Percentiles rank a stretch among this genome's conserved stretches.
Conservation (phyloP, 2,113 vertebrate genomes). For the Arvicanthis niloticus region DNA sequence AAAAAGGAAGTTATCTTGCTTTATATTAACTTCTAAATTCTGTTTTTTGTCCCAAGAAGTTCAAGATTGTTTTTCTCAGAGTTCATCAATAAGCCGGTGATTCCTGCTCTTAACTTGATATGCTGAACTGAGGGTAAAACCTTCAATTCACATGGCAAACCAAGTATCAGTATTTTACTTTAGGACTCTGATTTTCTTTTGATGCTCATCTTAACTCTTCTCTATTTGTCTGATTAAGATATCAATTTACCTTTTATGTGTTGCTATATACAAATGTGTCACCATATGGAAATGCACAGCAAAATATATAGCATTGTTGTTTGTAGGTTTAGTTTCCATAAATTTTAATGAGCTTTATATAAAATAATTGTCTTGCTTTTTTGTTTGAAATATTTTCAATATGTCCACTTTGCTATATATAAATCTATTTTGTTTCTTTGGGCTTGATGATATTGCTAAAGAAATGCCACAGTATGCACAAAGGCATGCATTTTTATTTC, state of each 20-base stretch:
- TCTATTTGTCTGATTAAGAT: not conserved
- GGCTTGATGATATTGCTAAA: not conserved
- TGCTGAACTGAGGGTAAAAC: not conserved
- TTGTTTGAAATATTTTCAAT: conserved; percentile 17
- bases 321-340: not conserved
- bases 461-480: not conserved
- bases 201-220: not conserved
- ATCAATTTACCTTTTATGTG: not conserved
- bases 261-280: not conserved
- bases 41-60: not conserved
- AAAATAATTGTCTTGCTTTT: conserved; percentile 33
- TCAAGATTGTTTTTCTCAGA: not conserved
- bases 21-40: not conserved
- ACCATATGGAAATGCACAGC: not conserved
- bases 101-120: not conserved
- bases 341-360: not conserved
- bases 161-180: not conserved
- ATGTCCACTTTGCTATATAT: not conserved
- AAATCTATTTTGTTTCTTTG: not conserved
- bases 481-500: not conserved
- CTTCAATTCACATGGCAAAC: not conserved
- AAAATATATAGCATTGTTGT: not conserved
- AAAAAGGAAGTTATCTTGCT: not conserved
- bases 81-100: not conserved
- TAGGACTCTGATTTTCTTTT: not conserved